Evolutionary conservation across 2,113 vertebrate species (phyloP).

Genomic region (Archocentrus centrarchus): DNA sequence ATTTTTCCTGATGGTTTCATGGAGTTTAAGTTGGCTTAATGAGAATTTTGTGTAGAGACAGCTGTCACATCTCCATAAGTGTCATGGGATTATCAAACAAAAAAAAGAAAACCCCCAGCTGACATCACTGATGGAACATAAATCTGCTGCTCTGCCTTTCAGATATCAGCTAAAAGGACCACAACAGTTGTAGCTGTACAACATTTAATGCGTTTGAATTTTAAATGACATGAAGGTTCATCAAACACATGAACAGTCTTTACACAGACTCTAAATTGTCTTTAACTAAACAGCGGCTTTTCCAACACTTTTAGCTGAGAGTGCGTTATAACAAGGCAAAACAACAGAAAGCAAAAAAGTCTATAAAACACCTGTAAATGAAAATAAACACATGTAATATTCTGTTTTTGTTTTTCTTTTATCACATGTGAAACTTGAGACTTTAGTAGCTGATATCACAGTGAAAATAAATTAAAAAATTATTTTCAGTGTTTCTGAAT

Average conservation of each 20-base stretch:
- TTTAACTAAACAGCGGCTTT: not conserved
- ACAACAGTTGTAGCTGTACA: not conserved
- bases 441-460: conserved; percentile 34
- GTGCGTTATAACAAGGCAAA: not conserved
- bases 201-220: conserved; percentile 30
- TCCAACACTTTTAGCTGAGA: not conserved
- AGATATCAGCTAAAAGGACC: not conserved
- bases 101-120: rapidly evolving
- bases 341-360: not conserved
- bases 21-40: conserved; percentile 70
- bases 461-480: not conserved
- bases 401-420: not conserved
- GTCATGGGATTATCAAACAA: not conserved
- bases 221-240: not conserved
- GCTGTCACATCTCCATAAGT: not conserved
- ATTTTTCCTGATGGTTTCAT: conserved; percentile 67
- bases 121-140: too few species aligned
- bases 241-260: conserved; percentile 8
- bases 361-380: not conserved
- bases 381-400: not conserved
- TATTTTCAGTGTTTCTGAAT: too few species aligned
- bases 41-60: not conserved
- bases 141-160: not conserved
- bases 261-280: not conserved
- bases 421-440: not conserved